Conservation (phyloP, 2,888 invertebrate species). For the Chymomyza fuscimana region DNA sequence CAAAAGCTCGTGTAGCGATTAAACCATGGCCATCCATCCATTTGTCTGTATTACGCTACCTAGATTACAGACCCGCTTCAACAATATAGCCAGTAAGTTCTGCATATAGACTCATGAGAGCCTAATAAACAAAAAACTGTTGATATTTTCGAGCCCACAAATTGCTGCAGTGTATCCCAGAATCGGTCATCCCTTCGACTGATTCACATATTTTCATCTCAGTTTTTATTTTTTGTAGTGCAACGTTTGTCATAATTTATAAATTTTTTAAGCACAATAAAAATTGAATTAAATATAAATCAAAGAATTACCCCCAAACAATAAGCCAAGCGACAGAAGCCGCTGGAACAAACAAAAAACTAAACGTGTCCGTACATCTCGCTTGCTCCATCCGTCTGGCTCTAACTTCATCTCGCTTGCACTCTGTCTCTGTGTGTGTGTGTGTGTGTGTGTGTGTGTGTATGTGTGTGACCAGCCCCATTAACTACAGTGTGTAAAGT, state of each 20-base stretch:
- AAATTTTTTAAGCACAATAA: slow-evolving; percentile 70
- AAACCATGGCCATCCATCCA: too few species aligned
- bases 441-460: background rate
- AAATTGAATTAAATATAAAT: slow-evolving; percentile 74
- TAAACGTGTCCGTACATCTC: slow-evolving; percentile 1
- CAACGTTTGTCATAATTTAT: slow-evolving; percentile 55
- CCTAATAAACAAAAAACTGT: too few species aligned
- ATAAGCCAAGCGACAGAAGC: slow-evolving; percentile 1
- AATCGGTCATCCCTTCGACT: too few species aligned
- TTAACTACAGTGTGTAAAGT: slow-evolving; percentile 43
- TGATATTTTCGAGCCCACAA: too few species aligned
- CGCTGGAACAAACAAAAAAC: background rate
- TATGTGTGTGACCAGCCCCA: slow-evolving; percentile 13
- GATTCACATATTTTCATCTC: background rate
- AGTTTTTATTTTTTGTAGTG: background rate
- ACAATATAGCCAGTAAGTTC: too few species aligned
- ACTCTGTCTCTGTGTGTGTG: background rate
- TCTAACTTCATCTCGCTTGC: background rate
- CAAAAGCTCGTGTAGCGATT: too few species aligned
- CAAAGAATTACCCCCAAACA: slow-evolving; percentile 42
- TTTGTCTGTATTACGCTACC: too few species aligned
- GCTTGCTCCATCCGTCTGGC: background rate
- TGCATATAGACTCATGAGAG: too few species aligned
- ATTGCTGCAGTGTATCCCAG: too few species aligned
- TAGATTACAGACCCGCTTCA: too few species aligned